Conservation (phyloP, 2,888 invertebrate genomes). For the Amphipoea lucens region DNA sequence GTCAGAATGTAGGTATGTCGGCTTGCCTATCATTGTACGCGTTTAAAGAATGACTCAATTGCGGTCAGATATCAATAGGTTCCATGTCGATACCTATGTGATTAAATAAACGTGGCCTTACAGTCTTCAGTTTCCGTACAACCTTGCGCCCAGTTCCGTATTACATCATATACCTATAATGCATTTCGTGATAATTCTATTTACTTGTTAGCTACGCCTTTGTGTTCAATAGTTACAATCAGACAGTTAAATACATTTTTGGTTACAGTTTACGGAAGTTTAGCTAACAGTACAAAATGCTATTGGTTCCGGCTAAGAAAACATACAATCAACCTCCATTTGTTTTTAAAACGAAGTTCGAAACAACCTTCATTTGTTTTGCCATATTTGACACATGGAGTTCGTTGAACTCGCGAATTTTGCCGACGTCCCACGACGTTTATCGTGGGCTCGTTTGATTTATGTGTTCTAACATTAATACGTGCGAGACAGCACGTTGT, state of each 20-base stretch:
- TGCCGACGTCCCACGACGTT: constrained; percentile 28
- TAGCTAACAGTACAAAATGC: constrained; percentile 39
- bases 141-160: constrained; percentile 86
- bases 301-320: constrained; percentile 44
- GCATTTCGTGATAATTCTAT: constrained; percentile 78
- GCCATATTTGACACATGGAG: constrained; percentile 31
- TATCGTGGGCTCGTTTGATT: constrained; percentile 40
- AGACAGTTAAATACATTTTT: constrained; percentile 36
- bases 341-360: constrained; percentile 10
- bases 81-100: constrained; percentile 44
- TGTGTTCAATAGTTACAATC: constrained; percentile 70
- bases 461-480: constrained; percentile 37
- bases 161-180: constrained; percentile 86
- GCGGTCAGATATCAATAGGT: constrained; percentile 50
- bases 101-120: constrained; percentile 80
- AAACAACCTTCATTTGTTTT: constrained; percentile 18
- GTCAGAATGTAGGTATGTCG: constrained; percentile 24
- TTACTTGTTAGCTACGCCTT: constrained; percentile 76
- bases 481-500: constrained; percentile 51
- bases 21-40: constrained; percentile 40
- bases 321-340: constrained; percentile 46
- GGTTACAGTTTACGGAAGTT: constrained; percentile 58
- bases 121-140: constrained; percentile 82
- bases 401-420: constrained; percentile 56
- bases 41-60: constrained; percentile 62